Base-by-base conservation (phyloP, 2,797 vertebrate genomes). In the Leptatherina wallacei region DNA sequence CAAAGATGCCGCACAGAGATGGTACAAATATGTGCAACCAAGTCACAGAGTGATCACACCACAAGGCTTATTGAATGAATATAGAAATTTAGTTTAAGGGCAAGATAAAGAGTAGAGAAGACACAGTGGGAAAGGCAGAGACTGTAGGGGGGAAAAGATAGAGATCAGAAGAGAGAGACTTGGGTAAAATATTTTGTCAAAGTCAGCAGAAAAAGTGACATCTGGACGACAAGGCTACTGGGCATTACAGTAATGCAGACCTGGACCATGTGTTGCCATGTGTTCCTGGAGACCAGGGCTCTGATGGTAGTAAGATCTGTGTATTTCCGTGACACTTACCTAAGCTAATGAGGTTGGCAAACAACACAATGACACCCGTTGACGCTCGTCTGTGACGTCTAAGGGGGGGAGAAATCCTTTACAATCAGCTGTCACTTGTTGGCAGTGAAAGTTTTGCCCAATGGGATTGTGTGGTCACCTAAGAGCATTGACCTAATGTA, bases 131-230 rank as follows among this genome's bases (percentile, higher is more conserved):
- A 65, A 54, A 68, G 20, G 61, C 32, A 58, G 36, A 60, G 27
- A 60, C 40, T 62, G 18, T 27, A 47, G 7, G 9, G 20, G 0
- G 61, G 63, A 38, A 68, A 51, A 70, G 47, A 75, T 59, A 61
- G 62, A 47, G 7, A 27, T 49, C 30, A 62, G 65, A 27, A 64
- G 52, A 65, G 67, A 67, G 29, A 71, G 24, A 73, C 20, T 47
- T 30, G 72, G 73, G 47, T 10, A 60, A 35, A 20, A 52, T 60
- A 69, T 77, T 71, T 44, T 74, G 64, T 68, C 38, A 74, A 30
- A 49, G 71, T 83, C 76, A 86, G 79, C 72, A 84, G 75, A 64
- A 82, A 87, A 88, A 88, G 82, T 90, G 90, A 87, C 88, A 91
- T 91, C 84, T 91, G 88, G 79, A 83, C 63, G 56, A 76, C 67